Percentiles rank a stretch among this genome's conserved stretches.
Conservation (phyloP, 2,888 invertebrate genomes). For the Pterobdella sp. region DNA sequence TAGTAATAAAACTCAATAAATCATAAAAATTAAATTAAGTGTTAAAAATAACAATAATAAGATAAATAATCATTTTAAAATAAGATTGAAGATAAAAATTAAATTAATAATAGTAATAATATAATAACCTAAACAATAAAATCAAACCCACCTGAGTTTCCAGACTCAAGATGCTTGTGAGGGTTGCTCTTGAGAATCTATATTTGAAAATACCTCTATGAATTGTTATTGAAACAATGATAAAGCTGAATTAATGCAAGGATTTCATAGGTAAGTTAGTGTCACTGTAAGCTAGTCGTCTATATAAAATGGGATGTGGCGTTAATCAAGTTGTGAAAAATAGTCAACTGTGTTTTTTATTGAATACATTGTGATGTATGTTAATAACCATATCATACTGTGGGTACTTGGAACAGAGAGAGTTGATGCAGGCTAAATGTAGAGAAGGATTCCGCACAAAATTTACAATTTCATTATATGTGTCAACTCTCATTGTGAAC, state of each 20-base stretch:
- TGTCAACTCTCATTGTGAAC: neutral
- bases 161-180: conserved; percentile 36
- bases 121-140: neutral
- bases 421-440: neutral
- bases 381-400: too few relatives aligned
- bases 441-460: neutral
- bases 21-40: neutral
- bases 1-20: neutral
- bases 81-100: neutral
- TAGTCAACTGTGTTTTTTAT: too few relatives aligned
- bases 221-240: neutral
- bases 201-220: neutral
- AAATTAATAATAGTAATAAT: conserved; percentile 5
- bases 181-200: conserved; percentile 31
- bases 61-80: neutral
- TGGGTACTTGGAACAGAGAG: neutral
- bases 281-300: too few relatives aligned
- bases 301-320: too few relatives aligned
- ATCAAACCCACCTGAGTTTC: conserved; percentile 34
- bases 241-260: too few relatives aligned
- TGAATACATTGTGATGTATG: too few relatives aligned
- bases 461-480: neutral
- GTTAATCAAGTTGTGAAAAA: too few relatives aligned
- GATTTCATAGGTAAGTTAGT: too few relatives aligned
- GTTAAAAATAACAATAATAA: conserved; percentile 8